Base-by-base conservation (phyloP, 2,797 vertebrate genomes). In the Triplophysa yarkandensis region DNA sequence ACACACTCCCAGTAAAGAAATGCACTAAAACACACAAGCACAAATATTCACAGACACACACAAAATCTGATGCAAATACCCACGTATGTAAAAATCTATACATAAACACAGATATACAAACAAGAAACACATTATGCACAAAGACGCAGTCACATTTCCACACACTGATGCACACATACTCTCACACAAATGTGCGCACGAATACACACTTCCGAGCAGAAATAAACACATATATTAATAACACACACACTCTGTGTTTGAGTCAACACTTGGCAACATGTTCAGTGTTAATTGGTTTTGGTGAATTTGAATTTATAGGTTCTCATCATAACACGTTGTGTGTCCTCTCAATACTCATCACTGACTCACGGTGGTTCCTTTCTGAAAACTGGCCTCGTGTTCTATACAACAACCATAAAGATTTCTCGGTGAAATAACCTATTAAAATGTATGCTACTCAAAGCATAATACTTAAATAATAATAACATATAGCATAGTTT, bases 281-380 rank as follows among this genome's bases (percentile, higher is more conserved):
- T 52, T 52, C 21, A 25, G 61, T 43, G 36, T 25, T 64, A 43
- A 64, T 64, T 43, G 21, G 14, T 41, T 64, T 43, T 43, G 16
- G 36, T 23, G 44, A 46, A n/a, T 46, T 14, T 39, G 36, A 39
- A 11, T 39, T 39, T 11, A 13, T 39, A 39, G 36, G 13, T 39
- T 39, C 36, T 39, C 36, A 39, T 39, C 36, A 39, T 39, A 9
- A 10, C 2, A 13, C 11, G n/a, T n/a, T n/a, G n/a, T n/a, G n/a
- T 11, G 2, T 13, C 36, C 36, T 39, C 36, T 39, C 36, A 11
- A 14, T 9, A 39, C 8, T 39, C 36, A 39, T 39, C 36, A 39
- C 2, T n/a, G 9, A 39, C 34, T 11, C 32, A 8, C n/a, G n/a
- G n/a, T n/a, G n/a, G n/a, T n/a, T n/a, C n/a, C n/a, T n/a, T n/a